A percentile compares a stretch with the other conserved stretches of the same genome.
These are phyloP conservation scores for Euzophera pinguis DNA, from an alignment of 2,888 invertebrate genomes.

Conservation along the genomic window DNA sequence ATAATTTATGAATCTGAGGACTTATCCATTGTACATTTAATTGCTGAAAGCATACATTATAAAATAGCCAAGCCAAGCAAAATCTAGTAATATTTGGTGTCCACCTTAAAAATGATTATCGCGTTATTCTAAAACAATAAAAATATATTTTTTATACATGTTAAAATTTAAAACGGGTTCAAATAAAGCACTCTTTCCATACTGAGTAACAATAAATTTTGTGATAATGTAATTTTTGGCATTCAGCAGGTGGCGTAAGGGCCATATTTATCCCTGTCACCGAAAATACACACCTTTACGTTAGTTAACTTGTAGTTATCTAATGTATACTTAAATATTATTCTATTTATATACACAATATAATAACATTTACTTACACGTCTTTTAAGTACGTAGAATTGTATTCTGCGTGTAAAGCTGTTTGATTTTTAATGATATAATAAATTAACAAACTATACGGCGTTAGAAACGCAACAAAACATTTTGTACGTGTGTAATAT, in stretches of 20 bases:
- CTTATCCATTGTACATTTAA: too few relatives aligned
- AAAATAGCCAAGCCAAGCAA: too few relatives aligned
- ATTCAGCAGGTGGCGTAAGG: conserved; percentile 1
- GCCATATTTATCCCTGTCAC: conserved; percentile 36
- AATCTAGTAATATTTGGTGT: too few relatives aligned
- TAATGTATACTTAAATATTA: conserved; percentile 27
- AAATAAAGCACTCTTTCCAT: too few relatives aligned
- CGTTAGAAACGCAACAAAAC: neutral
- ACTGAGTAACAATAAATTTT: neutral
- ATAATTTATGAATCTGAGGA: too few relatives aligned
- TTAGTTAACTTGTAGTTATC: conserved; percentile 15
- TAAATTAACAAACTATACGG: neutral
- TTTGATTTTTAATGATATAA: neutral
- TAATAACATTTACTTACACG: conserved; percentile 7
- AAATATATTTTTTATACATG: too few relatives aligned
- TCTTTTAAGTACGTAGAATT: conserved; percentile 21
- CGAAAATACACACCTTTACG: conserved; percentile 28
- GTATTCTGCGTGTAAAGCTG: neutral
- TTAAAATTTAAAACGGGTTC: too few relatives aligned
- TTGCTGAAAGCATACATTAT: too few relatives aligned
- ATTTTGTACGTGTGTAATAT: conserved; percentile 12
- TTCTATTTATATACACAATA: conserved; percentile 15
- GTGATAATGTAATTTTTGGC: neutral
- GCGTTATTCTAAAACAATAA: too few relatives aligned
- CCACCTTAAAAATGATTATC: too few relatives aligned